A percentile compares a stretch with the other conserved stretches of the same genome.
These are phyloP conservation scores for Mongoloraphidia duomilia DNA, from an alignment of 2,888 invertebrate genomes.

Conservation along the genomic window DNA sequence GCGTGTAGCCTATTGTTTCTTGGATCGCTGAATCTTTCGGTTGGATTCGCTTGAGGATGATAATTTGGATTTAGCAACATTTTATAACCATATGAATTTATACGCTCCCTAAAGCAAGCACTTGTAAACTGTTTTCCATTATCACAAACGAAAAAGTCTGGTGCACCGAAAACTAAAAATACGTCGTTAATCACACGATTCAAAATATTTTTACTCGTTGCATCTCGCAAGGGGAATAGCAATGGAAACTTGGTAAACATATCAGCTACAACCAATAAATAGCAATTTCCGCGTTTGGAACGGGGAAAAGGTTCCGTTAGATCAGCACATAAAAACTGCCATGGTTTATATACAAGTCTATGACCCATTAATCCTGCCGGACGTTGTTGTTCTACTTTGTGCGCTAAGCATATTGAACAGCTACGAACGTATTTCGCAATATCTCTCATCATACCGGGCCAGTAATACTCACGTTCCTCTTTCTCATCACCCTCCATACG, in stretches of 20 bases:
- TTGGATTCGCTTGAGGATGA: conserved; percentile 20
- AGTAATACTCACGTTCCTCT: no score
- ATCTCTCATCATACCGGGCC: background rate
- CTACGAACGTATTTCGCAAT: background rate
- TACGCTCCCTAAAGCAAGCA: conserved; percentile 9
- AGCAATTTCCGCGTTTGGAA: conserved; percentile 2
- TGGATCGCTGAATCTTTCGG: no score
- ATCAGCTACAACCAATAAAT: conserved; percentile 5
- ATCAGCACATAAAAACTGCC: conserved; percentile 9
- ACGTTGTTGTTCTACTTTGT: background rate
- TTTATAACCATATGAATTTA: conserved; percentile 10
- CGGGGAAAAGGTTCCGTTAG: conserved; percentile 8
- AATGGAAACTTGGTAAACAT: conserved; percentile 7
- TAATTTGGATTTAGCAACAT: no score
- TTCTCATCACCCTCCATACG: no score
- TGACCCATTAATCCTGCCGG: conserved; percentile 5
- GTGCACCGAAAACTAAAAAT: conserved; percentile 14
- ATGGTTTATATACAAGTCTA: conserved; percentile 7
- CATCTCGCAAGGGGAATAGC: conserved; percentile 4
- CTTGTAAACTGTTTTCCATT: conserved; percentile 14
- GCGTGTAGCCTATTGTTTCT: no score
- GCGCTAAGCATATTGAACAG: conserved; percentile 5
- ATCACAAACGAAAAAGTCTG: conserved; percentile 13
- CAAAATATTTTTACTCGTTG: background rate
- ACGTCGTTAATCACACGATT: conserved; percentile 8